These are phyloP conservation scores for Hydrocynus forskahlii DNA, from an alignment of 2,797 vertebrate species.

Conservation along the genomic window DNA sequence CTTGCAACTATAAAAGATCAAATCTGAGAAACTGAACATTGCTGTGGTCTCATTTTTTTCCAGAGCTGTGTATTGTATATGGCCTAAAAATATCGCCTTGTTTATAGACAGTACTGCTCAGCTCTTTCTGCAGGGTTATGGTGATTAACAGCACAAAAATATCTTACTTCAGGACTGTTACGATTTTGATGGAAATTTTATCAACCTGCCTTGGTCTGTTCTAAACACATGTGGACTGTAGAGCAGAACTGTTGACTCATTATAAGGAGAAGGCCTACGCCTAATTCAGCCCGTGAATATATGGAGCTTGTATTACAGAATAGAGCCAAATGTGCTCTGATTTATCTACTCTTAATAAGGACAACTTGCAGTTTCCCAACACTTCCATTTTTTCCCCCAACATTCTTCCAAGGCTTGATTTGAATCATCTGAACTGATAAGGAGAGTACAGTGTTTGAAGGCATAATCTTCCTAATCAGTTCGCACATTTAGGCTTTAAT, in stretches of 20 bases:
- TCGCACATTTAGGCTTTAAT: conserved; percentile 6
- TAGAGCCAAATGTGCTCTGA: background rate
- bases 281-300: background rate
- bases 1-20: too few relatives aligned
- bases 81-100: too few relatives aligned
- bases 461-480: conserved; percentile 29
- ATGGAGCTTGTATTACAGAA: background rate
- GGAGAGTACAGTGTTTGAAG: conserved; percentile 28
- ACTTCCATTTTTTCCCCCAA: conserved; percentile 4
- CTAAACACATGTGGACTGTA: background rate
- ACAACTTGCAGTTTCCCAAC: background rate
- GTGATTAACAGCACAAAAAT: background rate
- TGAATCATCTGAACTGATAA: conserved; percentile 24
- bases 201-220: too few relatives aligned
- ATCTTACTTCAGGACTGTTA: too few relatives aligned
- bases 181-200: too few relatives aligned
- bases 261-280: background rate
- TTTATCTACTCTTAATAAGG: background rate
- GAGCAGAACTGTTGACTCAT: background rate
- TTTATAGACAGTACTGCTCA: too few relatives aligned
- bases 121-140: too few relatives aligned
- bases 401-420: conserved; percentile 12
- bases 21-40: too few relatives aligned
- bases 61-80: too few relatives aligned
- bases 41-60: too few relatives aligned